phyloP scores from a whole-genome alignment of 1,140 invertebrate species.

The Cotesia glomerata region DNA sequence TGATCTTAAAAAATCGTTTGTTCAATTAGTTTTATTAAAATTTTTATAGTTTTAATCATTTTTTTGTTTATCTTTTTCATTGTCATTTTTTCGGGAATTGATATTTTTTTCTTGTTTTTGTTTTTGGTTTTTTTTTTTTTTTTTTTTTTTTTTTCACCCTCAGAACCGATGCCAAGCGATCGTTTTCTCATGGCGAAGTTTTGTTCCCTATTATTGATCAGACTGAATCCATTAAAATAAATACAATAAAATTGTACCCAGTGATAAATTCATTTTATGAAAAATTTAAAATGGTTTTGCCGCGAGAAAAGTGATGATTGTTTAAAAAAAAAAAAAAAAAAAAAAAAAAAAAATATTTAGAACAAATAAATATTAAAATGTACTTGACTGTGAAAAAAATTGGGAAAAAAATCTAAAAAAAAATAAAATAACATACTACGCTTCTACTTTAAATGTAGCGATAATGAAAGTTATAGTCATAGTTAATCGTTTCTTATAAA shows the following conservation, averaged over 20 bases:
- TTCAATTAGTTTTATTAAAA: background rate
- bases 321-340: background rate
- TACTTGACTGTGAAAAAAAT: constrained; percentile 26
- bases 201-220: constrained; percentile 2
- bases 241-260: background rate
- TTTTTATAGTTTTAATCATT: background rate
- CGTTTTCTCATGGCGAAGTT: constrained; percentile 40
- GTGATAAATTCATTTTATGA: background rate
- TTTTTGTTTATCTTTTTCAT: constrained; percentile 1
- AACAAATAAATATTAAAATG: constrained; percentile 4
- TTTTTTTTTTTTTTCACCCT: constrained; percentile 27
- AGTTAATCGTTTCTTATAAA: constrained; percentile 50
- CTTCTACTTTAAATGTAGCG: constrained; percentile 57
- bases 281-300: background rate
- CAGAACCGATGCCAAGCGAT: constrained; percentile 47
- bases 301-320: background rate
- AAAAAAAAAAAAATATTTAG: background rate
- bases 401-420: constrained; percentile 29
- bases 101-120: constrained; percentile 31
- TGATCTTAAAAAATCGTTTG: background rate
- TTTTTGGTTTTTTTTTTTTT: constrained; percentile 17
- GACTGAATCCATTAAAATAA: background rate
- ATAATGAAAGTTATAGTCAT: constrained; percentile 54
- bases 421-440: constrained; percentile 50
- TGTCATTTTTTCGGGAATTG: background rate